phyloP scores from a whole-genome alignment of 1,140 invertebrate genomes.

The Phenacoccus solenopsis region DNA sequence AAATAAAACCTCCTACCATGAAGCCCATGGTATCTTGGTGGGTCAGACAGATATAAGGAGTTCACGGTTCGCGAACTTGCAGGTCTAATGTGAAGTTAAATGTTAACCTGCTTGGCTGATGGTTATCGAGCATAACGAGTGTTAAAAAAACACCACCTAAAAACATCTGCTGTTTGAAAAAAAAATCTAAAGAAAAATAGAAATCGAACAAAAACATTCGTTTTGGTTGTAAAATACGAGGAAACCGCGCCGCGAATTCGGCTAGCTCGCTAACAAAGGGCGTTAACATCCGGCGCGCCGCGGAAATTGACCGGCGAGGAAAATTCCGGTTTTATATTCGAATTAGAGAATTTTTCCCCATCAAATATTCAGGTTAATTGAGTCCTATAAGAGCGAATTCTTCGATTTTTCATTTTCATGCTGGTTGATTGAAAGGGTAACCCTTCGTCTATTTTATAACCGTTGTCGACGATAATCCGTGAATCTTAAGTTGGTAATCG shows the following conservation, averaged over 20 bases:
- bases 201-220: no score
- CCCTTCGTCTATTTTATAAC: no score
- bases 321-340: not conserved
- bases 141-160: not conserved
- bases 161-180: not conserved
- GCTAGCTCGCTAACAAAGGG: not conserved
- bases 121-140: not conserved
- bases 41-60: no score
- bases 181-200: no score
- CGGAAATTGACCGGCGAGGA: not conserved
- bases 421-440: no score
- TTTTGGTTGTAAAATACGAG: no score
- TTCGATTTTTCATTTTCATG: not conserved
- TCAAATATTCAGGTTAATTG: not conserved
- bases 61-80: not conserved
- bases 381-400: not conserved
- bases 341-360: not conserved
- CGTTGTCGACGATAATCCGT: no score
- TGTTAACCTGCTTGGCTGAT: not conserved
- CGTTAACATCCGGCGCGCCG: not conserved
- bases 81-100: not conserved
- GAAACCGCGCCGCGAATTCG: no score
- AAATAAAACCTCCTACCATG: no score
- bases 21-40: no score
- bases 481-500: not conserved